phyloP scores from a whole-genome alignment of 2,113 vertebrate species.

The Cyprichromis sp. region DNA sequence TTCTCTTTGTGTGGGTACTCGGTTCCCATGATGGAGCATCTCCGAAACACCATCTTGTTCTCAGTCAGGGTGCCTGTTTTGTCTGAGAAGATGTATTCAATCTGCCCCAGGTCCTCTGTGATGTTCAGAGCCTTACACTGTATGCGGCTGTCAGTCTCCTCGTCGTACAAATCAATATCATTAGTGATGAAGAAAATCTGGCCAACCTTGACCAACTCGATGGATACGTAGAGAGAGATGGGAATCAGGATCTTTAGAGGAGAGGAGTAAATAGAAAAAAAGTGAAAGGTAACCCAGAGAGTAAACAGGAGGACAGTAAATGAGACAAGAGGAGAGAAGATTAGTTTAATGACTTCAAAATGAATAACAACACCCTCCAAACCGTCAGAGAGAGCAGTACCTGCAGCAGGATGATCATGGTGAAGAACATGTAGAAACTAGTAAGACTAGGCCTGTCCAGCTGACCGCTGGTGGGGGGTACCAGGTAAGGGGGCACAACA shows the following conservation, averaged over 20 bases:
- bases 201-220: conserved; percentile 91
- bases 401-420: conserved; percentile 95
- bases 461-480: conserved; percentile 68
- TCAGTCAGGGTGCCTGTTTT: conserved; percentile 97
- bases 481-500: conserved; percentile 76
- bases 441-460: conserved; percentile 66
- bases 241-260: conserved; percentile 84
- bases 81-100: conserved; percentile 93
- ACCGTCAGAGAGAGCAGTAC: conserved; percentile 52
- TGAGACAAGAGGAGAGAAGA: background rate
- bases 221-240: conserved; percentile 90
- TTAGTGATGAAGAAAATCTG: conserved; percentile 93
- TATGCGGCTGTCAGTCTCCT: conserved; percentile 78
- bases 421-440: conserved; percentile 88
- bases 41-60: conserved; percentile 96
- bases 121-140: conserved; percentile 93
- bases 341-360: background rate
- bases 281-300: background rate
- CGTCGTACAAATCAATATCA: conserved; percentile 84
- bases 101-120: conserved; percentile 93
- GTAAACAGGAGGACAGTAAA: background rate
- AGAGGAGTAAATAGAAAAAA: background rate
- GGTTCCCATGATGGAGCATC: conserved; percentile 85
- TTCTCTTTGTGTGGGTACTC: conserved; percentile 93
- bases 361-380: background rate